phyloP scores from a whole-genome alignment of 2,888 invertebrate genomes.

The Diabrotica balteata region DNA sequence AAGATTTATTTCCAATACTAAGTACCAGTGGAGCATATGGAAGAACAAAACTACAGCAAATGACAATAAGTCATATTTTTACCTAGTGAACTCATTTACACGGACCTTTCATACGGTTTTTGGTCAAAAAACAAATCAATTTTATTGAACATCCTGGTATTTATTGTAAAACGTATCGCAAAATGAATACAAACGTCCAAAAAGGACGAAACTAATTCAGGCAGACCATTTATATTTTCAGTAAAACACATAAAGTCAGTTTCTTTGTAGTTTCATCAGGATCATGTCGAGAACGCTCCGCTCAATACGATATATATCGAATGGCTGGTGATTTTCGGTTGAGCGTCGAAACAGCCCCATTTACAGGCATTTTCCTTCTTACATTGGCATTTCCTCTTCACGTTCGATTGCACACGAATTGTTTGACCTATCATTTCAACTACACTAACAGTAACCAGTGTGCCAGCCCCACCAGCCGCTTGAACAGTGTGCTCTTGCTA shows the following conservation, averaged over 20 bases:
- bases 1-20: too few relatives aligned
- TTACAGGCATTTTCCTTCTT: slow-evolving; percentile 61
- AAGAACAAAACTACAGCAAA: too few relatives aligned
- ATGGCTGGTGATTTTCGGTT: slow-evolving; percentile 46
- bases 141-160: too few relatives aligned
- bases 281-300: slow-evolving; percentile 39
- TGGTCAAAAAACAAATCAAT: too few relatives aligned
- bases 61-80: too few relatives aligned
- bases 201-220: too few relatives aligned
- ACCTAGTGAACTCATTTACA: too few relatives aligned
- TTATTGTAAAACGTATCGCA: too few relatives aligned
- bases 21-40: too few relatives aligned
- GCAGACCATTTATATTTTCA: too few relatives aligned
- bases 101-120: too few relatives aligned
- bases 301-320: slow-evolving; percentile 30
- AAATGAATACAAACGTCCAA: too few relatives aligned
- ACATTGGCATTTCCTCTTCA: slow-evolving; percentile 61
- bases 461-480: neutral
- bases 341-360: slow-evolving; percentile 57
- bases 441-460: slow-evolving; percentile 42
- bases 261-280: slow-evolving; percentile 37
- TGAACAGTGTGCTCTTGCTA: neutral
- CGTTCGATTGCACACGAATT: slow-evolving; percentile 60
- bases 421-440: slow-evolving; percentile 59
- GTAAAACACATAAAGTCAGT: slow-evolving; percentile 4